phyloP scores from a whole-genome alignment of 1,140 invertebrate species.

The Pomacea maculata region DNA sequence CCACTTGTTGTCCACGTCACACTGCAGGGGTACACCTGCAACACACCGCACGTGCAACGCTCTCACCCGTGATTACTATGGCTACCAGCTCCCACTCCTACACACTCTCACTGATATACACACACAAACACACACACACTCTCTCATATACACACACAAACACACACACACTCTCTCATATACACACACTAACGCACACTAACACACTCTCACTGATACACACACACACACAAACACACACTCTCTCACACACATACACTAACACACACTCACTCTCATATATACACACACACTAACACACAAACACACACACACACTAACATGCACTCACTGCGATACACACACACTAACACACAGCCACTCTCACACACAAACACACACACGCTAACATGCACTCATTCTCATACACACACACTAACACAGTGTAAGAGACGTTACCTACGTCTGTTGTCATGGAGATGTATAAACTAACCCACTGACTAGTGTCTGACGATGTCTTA shows the following conservation, averaged over 20 bases:
- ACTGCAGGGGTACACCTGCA: conserved; percentile 33
- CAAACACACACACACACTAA: too few relatives aligned
- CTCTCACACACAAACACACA: background rate
- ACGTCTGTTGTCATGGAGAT: background rate
- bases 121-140: too few relatives aligned
- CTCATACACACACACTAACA: background rate
- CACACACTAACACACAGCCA: background rate
- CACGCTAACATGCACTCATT: background rate
- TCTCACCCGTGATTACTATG: background rate
- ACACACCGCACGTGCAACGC: background rate
- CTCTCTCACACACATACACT: too few relatives aligned
- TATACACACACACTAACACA: too few relatives aligned
- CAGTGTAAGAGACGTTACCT: background rate
- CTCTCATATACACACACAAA: background rate
- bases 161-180: too few relatives aligned
- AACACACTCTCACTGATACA: too few relatives aligned
- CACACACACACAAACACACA: too few relatives aligned
- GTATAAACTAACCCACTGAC: background rate
- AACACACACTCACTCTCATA: too few relatives aligned
- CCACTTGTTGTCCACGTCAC: conserved; percentile 37
- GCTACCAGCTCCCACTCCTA: background rate
- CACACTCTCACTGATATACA: background rate
- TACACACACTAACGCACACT: too few relatives aligned
- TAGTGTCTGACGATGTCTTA: background rate
- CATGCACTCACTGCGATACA: too few relatives aligned